phyloP scores from a whole-genome alignment of 2,888 invertebrate genomes.

The Pseudeuparius sepicola region DNA sequence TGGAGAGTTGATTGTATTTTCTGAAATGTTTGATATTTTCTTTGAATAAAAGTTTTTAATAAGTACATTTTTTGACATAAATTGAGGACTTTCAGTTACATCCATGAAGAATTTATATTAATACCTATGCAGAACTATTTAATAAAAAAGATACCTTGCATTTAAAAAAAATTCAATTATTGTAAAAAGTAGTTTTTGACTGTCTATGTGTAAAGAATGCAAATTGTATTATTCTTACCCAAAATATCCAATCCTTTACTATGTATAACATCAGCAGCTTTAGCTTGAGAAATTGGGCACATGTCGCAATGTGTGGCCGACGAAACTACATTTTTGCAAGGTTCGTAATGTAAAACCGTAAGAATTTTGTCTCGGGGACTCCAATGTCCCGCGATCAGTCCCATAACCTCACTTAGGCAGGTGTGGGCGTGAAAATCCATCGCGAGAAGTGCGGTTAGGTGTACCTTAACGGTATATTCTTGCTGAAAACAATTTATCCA shows the following conservation, averaged over 20 bases:
- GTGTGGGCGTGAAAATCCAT: conserved; percentile 65
- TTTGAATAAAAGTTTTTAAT: too few species aligned
- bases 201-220: too few species aligned
- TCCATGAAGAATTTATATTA: too few species aligned
- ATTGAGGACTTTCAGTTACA: too few species aligned
- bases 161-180: too few species aligned
- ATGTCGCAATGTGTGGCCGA: conserved; percentile 65
- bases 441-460: conserved; percentile 49
- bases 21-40: too few species aligned
- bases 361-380: conserved; percentile 34
- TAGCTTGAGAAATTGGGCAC: conserved; percentile 61
- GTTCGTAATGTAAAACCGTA: conserved; percentile 46
- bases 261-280: conserved; percentile 48
- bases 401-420: conserved; percentile 64
- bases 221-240: conserved; percentile 12
- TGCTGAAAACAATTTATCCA: conserved; percentile 40
- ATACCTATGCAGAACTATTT: too few species aligned
- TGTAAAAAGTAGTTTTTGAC: too few species aligned
- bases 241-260: conserved; percentile 25
- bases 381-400: conserved; percentile 55
- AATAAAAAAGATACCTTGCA: too few species aligned
- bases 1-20: too few species aligned
- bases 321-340: conserved; percentile 54
- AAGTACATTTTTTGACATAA: too few species aligned
- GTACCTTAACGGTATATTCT: conserved; percentile 48